phyloP scores from a whole-genome alignment of 2,888 invertebrate genomes.

The Steinernema hermaphroditum region DNA sequence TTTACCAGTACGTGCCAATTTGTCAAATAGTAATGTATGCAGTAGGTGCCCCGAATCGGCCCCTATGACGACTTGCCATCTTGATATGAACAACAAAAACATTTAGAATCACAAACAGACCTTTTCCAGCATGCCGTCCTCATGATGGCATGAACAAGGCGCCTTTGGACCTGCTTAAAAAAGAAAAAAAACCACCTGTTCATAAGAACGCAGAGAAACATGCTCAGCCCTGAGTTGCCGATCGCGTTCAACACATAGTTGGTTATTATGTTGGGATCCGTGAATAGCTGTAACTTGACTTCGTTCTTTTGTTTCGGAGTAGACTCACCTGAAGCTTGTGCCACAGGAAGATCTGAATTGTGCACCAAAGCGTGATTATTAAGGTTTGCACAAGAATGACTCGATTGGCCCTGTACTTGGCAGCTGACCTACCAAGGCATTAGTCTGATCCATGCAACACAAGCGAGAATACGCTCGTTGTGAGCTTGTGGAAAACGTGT shows the following conservation, averaged over 20 bases:
- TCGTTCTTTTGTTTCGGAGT: no score
- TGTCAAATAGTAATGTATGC: no score
- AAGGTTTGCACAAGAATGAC: background rate
- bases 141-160: no score
- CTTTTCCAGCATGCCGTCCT: no score
- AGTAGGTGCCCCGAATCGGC: no score
- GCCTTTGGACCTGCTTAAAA: no score
- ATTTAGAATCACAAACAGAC: no score
- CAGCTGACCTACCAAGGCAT: background rate
- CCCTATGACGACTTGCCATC: no score
- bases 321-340: background rate
- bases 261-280: background rate
- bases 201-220: background rate
- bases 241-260: background rate
- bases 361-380: background rate
- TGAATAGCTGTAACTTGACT: background rate
- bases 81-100: no score
- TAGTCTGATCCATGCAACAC: background rate
- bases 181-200: no score
- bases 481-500: no score
- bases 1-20: no score
- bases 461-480: background rate
- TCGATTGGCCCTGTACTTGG: background rate
- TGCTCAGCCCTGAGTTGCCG: constrained; percentile 10
- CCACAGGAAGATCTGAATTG: background rate